phyloP scores from a whole-genome alignment of 1,140 invertebrate genomes.

The Achroia grisella region DNA sequence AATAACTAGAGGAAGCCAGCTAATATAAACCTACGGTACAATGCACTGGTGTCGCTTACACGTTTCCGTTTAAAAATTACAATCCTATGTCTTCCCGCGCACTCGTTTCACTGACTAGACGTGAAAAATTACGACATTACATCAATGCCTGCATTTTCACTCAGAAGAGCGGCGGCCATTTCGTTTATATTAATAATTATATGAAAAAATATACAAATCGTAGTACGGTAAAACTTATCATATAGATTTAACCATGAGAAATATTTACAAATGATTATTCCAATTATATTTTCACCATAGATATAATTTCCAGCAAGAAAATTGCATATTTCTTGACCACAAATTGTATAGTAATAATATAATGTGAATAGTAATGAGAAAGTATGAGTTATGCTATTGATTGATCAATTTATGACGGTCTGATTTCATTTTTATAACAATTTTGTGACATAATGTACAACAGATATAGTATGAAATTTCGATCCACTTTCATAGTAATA shows the following conservation, averaged over 20 bases:
- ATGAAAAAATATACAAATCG: constrained; percentile 67
- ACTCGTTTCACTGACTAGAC: constrained; percentile 56
- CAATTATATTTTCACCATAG: constrained; percentile 13
- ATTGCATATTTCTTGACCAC: constrained; percentile 28
- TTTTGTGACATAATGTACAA: not conserved
- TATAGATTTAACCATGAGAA: constrained; percentile 29
- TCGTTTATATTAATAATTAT: constrained; percentile 30
- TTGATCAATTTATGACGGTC: not conserved
- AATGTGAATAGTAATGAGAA: not conserved
- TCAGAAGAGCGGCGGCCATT: constrained; percentile 38
- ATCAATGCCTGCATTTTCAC: constrained; percentile 50
- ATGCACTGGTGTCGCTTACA: constrained; percentile 16
- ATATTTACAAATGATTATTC: constrained; percentile 32
- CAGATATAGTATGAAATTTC: not conserved
- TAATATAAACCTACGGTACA: constrained; percentile 13
- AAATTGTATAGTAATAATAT: constrained; percentile 2
- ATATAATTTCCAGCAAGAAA: constrained; percentile 22
- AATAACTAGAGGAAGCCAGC: constrained; percentile 31
- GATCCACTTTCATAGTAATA: too few species aligned
- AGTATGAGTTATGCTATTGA: not conserved
- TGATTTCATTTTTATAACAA: not conserved
- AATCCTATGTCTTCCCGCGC: constrained; percentile 26
- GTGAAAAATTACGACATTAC: constrained; percentile 50
- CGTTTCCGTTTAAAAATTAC: constrained; percentile 23
- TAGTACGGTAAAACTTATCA: constrained; percentile 44